Base-by-base conservation (phyloP, 2,797 vertebrate genomes). In the Cynopterus sphinx region DNA sequence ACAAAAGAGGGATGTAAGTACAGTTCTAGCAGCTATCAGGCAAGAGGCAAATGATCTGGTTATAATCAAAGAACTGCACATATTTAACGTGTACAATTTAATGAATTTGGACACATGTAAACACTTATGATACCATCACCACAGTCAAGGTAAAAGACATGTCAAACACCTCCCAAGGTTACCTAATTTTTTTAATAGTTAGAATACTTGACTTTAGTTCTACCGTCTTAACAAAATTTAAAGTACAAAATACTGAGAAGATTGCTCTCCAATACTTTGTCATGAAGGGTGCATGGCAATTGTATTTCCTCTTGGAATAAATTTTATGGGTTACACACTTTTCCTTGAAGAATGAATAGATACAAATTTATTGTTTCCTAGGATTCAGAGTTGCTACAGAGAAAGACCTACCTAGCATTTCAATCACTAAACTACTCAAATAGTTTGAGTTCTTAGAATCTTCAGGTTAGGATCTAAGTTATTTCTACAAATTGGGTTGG, bases 1-100 rank as follows among this genome's bases (percentile, higher is more conserved):
- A 41, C 78, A 70, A 79, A 73, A 70, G 57, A 43, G 13, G 21
- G 36, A 84, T 36, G 2, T 9, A 63, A 61, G 22, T 67, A 61
- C 9, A 87, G 17, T 85, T 91, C 87, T 67, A 65, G 36, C 9
- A 77, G 55, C 39, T 46, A 53, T 49, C 68, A 93, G 61, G 43
- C 57, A 87, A 87, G 75, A 85, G 90, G 81, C 3, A 96, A 90
- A 95, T 82, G 67, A 43, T 83, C 7, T 90, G 71, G 41, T 49
- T 5, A 4, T 53, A 94, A 96, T 96, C 67, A 90, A 90, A 87
- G 46, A 57, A 67, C 4, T 67, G 11, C 9, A n/a, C 28, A 31
- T 71, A 57, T 46, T 49, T 74, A 57, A 33, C 67, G 22, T n/a
- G 19, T 55, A 46, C 11, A 79, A 26, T 39, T 73, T 86, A 26